Evolutionary conservation across 1,140 invertebrate genomes (phyloP), one percentile per base, ranked within the genome.

Genomic region (Heliconius himera): DNA sequence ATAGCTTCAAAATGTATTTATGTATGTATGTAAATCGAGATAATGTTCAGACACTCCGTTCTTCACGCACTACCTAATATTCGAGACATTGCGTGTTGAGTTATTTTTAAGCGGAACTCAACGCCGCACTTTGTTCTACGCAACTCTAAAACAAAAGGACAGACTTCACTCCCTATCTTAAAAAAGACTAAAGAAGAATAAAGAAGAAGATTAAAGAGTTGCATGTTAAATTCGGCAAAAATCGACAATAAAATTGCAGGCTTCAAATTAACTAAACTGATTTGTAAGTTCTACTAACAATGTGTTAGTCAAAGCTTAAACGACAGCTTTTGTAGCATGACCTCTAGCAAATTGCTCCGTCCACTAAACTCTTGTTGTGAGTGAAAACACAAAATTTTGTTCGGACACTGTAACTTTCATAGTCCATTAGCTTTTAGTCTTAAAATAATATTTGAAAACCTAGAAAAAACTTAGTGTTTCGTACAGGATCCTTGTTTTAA

Each of bases 311-410:
- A 36, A 49, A 38, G 72, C 60, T 54, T 22, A 38, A 60, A 33
- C 46, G 73, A 51, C 49, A 51, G 49, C 73, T 74, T 75, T 75
- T 75, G 74, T 60, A 75, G 74, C 33, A 41, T 18, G 74, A 75
- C 74, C 74, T 60, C 33, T 22, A 66, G 11, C 54, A 66, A 66
- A 66, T 66, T 66, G 60, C 60, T 66, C 3, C 60, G 60, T 66
- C 60, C 60, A 66, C 60, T 66, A 66, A 66, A 66, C 26, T 22
- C 49, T 56, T 56, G 60, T 66, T 66, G 60, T 66, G 26, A 29
- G 60, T 13, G 60, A 66, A 26, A 29, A 26, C 26, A 66, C 9
- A 66, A 66, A 26, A 66, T 66, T 56, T 26, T 66, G 60, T 66
- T 26, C 26, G n/a, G 20, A 60, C 54, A 22, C n/a, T 22, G 20